Conservation (phyloP, 2,888 invertebrate species). For the Archips xylosteana region DNA sequence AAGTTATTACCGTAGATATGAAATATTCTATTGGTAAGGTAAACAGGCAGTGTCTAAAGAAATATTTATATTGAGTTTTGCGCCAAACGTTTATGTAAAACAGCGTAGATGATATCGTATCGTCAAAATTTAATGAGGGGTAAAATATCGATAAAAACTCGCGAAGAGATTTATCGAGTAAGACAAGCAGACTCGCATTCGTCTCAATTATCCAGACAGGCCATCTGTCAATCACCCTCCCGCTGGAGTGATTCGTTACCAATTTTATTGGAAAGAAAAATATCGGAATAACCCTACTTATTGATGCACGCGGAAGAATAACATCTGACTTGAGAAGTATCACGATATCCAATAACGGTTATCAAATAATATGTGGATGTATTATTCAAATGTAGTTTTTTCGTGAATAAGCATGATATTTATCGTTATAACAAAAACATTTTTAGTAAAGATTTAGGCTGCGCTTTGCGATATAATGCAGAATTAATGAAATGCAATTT, state of each 20-base stretch:
- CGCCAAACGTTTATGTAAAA: background rate
- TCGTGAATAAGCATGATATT: background rate
- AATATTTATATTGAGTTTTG: background rate
- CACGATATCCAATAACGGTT: too few species aligned
- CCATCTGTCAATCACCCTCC: conserved; percentile 82
- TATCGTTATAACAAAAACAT: too few species aligned
- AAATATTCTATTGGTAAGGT: too few species aligned
- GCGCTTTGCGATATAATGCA: too few species aligned
- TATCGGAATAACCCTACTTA: conserved; percentile 28
- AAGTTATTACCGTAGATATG: too few species aligned
- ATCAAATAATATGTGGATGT: background rate
- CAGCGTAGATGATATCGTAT: conserved; percentile 19
- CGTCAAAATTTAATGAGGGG: conserved; percentile 36
- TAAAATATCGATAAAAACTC: conserved; percentile 60
- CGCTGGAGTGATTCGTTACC: conserved; percentile 78
- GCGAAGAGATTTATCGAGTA: conserved; percentile 64
- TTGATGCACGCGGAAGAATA: conserved; percentile 18
- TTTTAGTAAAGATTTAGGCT: too few species aligned
- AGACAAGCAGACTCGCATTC: conserved; percentile 74
- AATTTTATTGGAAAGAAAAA: conserved; percentile 54
- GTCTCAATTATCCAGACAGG: conserved; percentile 82
- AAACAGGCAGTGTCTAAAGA: too few species aligned
- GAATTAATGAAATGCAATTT: too few species aligned
- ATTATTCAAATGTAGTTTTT: background rate
- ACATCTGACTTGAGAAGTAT: background rate